Conservation (phyloP, 2,888 invertebrate species). For the Copidosoma aretas region DNA sequence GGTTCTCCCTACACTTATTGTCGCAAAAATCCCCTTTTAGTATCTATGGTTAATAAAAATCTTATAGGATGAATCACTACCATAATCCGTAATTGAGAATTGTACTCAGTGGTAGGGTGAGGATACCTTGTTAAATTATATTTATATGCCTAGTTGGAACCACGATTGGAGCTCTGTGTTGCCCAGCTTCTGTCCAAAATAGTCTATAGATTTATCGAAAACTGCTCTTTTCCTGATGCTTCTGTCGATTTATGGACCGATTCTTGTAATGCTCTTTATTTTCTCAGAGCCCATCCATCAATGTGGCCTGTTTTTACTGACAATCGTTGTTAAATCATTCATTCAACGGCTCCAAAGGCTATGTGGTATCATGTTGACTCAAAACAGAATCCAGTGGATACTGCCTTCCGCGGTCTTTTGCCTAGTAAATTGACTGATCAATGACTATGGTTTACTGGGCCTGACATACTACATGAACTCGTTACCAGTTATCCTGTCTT, state of each 20-base stretch:
- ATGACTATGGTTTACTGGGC: no score
- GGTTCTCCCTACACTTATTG: no score
- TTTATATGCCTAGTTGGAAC: neutral
- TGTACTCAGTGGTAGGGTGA: neutral
- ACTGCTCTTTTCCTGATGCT: no score
- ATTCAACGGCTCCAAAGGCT: neutral
- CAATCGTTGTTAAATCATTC: neutral
- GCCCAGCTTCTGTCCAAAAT: no score
- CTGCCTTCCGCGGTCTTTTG: neutral
- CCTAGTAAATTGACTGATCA: neutral
- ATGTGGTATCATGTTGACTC: neutral
- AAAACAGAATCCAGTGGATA: neutral
- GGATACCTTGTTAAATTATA: neutral
- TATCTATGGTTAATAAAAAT: neutral
- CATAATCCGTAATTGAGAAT: neutral
- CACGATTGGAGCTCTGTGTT: neutral
- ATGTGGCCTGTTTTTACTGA: neutral
- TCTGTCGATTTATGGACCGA: neutral
- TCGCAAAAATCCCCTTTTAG: no score
- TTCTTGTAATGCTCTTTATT: neutral
- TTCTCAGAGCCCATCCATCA: neutral
- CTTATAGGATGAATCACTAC: neutral
- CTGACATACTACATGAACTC: no score
- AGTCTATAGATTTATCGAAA: neutral
- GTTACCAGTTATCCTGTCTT: no score